Evolutionary conservation across 2,888 invertebrate genomes (phyloP).

Genomic region (Anarsia innoxiella): DNA sequence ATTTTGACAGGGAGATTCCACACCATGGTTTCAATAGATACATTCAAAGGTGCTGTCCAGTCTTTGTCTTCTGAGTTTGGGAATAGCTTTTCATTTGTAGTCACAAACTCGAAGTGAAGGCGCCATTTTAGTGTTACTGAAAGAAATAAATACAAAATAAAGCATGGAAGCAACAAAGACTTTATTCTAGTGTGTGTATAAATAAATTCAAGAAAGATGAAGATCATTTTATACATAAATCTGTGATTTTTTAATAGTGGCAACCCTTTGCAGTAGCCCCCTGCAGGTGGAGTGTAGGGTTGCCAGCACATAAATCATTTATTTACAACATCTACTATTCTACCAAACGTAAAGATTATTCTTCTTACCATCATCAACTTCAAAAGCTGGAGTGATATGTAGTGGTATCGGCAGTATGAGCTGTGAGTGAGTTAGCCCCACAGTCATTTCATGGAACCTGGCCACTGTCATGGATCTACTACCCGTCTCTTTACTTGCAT

Average conservation of each 20-base stretch:
- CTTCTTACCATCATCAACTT: constrained; percentile 86
- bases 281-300: too few species aligned
- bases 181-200: too few species aligned
- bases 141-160: too few species aligned
- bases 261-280: too few species aligned
- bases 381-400: constrained; percentile 96
- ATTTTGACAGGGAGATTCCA: constrained; percentile 98
- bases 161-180: too few species aligned
- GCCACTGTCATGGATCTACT: constrained; percentile 85
- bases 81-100: constrained; percentile 80
- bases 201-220: too few species aligned
- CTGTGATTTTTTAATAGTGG: too few species aligned
- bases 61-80: constrained; percentile 74
- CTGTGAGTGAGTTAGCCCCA: constrained; percentile 91
- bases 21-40: constrained; percentile 98
- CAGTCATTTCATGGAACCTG: constrained; percentile 93
- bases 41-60: constrained; percentile 89
- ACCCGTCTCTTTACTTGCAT: constrained; percentile 58
- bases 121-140: constrained; percentile 93
- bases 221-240: too few species aligned
- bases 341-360: too few species aligned
- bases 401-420: constrained; percentile 95
- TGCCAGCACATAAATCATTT: too few species aligned
- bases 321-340: too few species aligned
- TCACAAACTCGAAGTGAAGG: constrained; percentile 98